Percentiles rank a stretch among this genome's conserved stretches.
Conservation (phyloP, 2,888 invertebrate species). For the Branchinecta sandiegonensis region DNA sequence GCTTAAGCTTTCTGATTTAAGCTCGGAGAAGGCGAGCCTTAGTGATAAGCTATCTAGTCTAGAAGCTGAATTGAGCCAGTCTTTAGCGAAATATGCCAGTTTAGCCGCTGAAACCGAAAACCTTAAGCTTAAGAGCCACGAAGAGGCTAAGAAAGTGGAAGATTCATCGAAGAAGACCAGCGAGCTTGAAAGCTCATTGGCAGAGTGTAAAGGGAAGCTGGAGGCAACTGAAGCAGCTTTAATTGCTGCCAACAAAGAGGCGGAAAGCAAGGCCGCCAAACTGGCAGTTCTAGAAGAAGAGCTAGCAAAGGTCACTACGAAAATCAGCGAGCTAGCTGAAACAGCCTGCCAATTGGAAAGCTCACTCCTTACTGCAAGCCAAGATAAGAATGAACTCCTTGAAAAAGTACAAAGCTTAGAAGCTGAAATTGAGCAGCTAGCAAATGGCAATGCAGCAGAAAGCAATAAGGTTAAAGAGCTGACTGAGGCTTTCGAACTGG, state of each 20-base stretch:
- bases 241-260: background rate
- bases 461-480: slow-evolving; percentile 30
- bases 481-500: slow-evolving; percentile 40
- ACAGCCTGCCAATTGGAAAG: background rate
- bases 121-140: background rate
- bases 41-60: background rate
- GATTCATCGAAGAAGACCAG: too few relatives aligned
- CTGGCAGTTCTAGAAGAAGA: background rate
- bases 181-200: too few relatives aligned
- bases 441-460: background rate
- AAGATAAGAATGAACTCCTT: background rate
- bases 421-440: background rate
- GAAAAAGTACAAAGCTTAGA: background rate
- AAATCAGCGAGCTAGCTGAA: background rate
- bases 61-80: background rate
- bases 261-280: background rate
- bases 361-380: background rate
- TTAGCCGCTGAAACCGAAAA: background rate
- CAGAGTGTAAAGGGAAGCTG: too few relatives aligned
- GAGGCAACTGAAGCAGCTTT: too few relatives aligned
- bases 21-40: background rate
- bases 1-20: too few relatives aligned
- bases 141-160: background rate
- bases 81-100: slow-evolving; percentile 6
- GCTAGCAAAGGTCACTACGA: background rate